A percentile compares a stretch with the other conserved stretches of the same genome.
These are phyloP conservation scores for Drymodes brunneopygia DNA, from an alignment of 2,113 vertebrate genomes.

Conservation along the genomic window DNA sequence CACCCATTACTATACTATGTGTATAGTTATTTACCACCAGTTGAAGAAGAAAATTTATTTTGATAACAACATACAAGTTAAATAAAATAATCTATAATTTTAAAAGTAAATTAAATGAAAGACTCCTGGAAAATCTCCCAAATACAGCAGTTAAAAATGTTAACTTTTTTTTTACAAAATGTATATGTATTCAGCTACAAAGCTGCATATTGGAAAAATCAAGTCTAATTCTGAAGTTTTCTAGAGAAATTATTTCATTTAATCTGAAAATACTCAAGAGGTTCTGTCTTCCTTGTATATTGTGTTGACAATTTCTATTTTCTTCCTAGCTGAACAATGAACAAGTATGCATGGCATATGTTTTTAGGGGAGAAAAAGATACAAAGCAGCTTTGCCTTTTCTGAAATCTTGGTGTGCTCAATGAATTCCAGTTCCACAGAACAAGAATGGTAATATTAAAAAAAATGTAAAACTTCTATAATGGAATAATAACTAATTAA, in stretches of 20 bases:
- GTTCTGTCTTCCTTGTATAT: not conserved
- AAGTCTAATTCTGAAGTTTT: not conserved
- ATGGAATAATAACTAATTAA: not conserved
- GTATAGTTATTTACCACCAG: not conserved
- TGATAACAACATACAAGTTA: not conserved
- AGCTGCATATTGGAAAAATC: not conserved
- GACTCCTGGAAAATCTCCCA: not conserved
- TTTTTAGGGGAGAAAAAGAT: not conserved
- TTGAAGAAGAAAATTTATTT: not conserved
- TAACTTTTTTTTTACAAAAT: not conserved
- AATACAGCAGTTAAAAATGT: not conserved
- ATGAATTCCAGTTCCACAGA: not conserved
- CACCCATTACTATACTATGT: not conserved
- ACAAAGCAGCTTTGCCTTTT: not conserved
- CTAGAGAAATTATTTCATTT: not conserved
- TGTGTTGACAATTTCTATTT: not conserved
- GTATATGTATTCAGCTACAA: not conserved
- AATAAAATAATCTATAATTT: not conserved
- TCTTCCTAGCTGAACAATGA: not conserved
- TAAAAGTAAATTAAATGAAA: not conserved
- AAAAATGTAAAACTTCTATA: not conserved
- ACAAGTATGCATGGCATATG: fast-evolving
- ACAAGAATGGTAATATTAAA: not conserved
- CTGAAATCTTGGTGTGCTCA: not conserved
- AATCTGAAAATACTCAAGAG: not conserved